Evolutionary conservation across 2,888 invertebrate species (phyloP).

Genomic region (Hololepta plana): DNA sequence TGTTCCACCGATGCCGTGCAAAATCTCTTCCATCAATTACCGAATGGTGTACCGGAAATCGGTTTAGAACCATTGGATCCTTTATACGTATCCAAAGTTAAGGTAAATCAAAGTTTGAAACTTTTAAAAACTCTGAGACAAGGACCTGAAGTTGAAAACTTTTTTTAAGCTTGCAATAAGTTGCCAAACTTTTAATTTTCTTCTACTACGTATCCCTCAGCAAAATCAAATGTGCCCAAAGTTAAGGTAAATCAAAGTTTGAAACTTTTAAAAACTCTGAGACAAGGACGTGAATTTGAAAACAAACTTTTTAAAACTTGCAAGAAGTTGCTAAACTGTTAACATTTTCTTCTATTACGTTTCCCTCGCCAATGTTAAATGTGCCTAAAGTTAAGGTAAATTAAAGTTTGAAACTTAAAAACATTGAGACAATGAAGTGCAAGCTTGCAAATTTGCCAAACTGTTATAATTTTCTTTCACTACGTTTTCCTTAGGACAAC

Average conservation of each 20-base stretch:
- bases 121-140: background rate
- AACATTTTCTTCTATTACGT: no score
- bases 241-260: slow-evolving; percentile 29
- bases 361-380: no score
- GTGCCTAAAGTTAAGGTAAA: slow-evolving; percentile 37
- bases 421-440: background rate
- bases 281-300: background rate
- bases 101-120: slow-evolving; percentile 24
- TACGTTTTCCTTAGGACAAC: no score
- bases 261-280: background rate
- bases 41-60: slow-evolving; percentile 38
- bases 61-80: slow-evolving; percentile 47
- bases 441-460: no score
- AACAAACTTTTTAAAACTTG: slow-evolving; percentile 2
- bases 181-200: no score
- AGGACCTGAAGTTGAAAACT: background rate
- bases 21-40: slow-evolving; percentile 40
- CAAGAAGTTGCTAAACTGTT: no score
- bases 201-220: no score
- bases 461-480: no score
- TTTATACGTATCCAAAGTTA: slow-evolving; percentile 39
- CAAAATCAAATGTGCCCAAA: slow-evolving; percentile 40
- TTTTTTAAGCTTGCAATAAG: no score
- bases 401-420: slow-evolving; percentile 2
- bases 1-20: slow-evolving; percentile 52